Evolutionary conservation across 1,140 invertebrate genomes (phyloP), one percentile per base, ranked within the genome.

Genomic region (Pseudomyrmex gracilis): DNA sequence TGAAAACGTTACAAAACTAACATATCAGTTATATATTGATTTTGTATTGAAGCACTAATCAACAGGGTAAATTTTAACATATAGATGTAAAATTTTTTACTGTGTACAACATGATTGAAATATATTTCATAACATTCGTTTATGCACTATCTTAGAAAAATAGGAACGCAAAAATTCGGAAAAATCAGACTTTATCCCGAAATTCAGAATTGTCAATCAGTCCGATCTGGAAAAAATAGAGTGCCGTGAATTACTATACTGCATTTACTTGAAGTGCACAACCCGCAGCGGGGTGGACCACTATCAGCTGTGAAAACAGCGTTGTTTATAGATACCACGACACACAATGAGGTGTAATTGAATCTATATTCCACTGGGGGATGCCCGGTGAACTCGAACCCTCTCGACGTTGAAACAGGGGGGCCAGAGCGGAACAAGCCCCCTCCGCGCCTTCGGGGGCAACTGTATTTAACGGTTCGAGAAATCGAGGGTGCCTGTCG

Each of bases 271-370:
- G 34, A 64, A 78, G 51, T 45, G 47, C 63, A 34, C 43, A 57
- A 80, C 58, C 78, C 63, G 68, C 63, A 84, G 85, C 64, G 83
- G 68, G 71, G 77, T 85, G 83, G 78, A 73, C 78, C 70, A n/a
- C 83, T 91, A 92, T 93, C 93, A 93, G 93, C 93, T 93, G 93
- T 93, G 88, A 93, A 93, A 93, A 93, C 92, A 93, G 87, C 89
- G 89, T 93, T 93, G 92, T 93, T 93, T 92, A 93, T 93, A 93
- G 92, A 93, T 92, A 93, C 90, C 82, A 77, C 67, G 24, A 87
- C 87, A 93, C 87, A 93, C 93, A 93, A 93, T 93, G 91, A 93
- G 87, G 90, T 93, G 93, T 93, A 93, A 93, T 93, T 93, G 92
- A 93, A 93, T 93, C 91, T 90, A 90, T 92, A 93, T 93, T 90